Percentiles rank a stretch among this genome's conserved stretches.
These are phyloP conservation scores for Psilanteris sp. DNA, from an alignment of 1,140 invertebrate species.

Conservation along the genomic window DNA sequence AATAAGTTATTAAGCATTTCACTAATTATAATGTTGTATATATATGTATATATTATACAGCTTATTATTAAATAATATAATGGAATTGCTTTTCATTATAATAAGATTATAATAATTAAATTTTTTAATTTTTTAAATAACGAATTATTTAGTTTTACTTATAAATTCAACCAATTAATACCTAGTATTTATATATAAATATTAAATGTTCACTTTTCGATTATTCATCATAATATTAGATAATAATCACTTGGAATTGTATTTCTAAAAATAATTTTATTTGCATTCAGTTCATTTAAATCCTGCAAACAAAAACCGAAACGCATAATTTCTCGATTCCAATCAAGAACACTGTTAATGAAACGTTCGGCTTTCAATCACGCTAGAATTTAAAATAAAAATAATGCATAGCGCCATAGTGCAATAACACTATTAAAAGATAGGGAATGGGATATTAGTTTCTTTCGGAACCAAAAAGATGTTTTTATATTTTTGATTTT, in stretches of 20 bases:
- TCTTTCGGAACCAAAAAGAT: constrained; percentile 9
- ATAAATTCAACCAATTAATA: no score
- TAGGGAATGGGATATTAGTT: background rate
- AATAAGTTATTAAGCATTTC: no score
- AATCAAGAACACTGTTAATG: constrained; percentile 33
- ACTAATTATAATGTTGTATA: no score
- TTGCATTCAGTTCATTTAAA: constrained; percentile 3
- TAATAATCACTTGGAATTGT: constrained; percentile 1
- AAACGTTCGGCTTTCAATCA: constrained; percentile 23
- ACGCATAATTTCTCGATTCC: constrained; percentile 28
- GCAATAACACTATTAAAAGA: constrained; percentile 3
- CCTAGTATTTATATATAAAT: no score
- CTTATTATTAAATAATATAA: no score
- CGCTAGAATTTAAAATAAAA: constrained; percentile 32
- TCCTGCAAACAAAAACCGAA: constrained; percentile 12
- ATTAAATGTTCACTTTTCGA: no score
- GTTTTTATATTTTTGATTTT: background rate
- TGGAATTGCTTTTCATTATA: no score
- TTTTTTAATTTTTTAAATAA: no score
- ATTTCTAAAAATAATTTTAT: constrained; percentile 23
- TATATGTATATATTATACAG: no score
- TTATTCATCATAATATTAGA: no score
- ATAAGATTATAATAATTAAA: no score
- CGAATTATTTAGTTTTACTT: no score
- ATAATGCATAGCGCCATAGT: background rate